phyloP scores from a whole-genome alignment of 2,888 invertebrate genomes.

The Pammene aurita region DNA sequence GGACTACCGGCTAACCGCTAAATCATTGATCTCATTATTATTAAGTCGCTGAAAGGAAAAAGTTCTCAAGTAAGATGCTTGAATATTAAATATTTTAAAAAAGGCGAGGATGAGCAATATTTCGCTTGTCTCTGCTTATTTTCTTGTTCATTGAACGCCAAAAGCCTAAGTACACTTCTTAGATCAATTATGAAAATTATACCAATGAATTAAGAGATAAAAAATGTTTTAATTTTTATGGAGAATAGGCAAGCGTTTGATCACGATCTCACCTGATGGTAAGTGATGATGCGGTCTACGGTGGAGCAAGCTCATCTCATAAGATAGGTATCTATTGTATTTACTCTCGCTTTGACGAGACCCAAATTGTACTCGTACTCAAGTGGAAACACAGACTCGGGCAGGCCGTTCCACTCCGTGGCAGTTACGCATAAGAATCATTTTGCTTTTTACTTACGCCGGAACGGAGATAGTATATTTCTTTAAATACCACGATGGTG shows the following conservation, averaged over 20 bases:
- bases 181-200: constrained; percentile 29
- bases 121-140: constrained; percentile 35
- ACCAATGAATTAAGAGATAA: constrained; percentile 5
- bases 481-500: no score
- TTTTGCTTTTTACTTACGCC: neutral
- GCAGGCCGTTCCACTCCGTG: no score
- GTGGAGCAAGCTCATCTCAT: no score
- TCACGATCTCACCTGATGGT: no score
- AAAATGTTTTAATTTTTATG: neutral
- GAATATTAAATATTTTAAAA: constrained; percentile 26
- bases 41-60: constrained; percentile 16
- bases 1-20: neutral
- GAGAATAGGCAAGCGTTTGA: no score
- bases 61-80: constrained; percentile 12
- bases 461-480: no score
- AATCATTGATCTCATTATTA: constrained; percentile 6
- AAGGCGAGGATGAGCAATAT: constrained; percentile 14
- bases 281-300: no score
- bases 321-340: no score
- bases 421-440: no score
- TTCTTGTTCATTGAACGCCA: constrained; percentile 28
- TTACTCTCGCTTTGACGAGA: no score
- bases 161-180: constrained; percentile 24
- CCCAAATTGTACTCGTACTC: no score
- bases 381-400: no score